These are phyloP conservation scores for Apodemus sylvaticus DNA, from an alignment of 2,113 vertebrate species.

Conservation along the genomic window DNA sequence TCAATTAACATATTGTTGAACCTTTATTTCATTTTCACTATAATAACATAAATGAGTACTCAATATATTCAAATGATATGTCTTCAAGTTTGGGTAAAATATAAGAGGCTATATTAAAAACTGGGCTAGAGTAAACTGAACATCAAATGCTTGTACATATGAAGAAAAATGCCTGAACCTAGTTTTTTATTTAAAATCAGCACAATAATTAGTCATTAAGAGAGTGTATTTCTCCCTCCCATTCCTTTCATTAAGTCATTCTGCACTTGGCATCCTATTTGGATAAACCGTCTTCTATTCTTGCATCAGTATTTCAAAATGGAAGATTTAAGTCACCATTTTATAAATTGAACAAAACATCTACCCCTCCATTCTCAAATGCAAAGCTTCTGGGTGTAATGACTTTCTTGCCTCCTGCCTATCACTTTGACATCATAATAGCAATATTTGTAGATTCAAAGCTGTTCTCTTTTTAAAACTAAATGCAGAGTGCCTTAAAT, in stretches of 20 bases:
- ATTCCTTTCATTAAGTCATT: constrained; percentile 36
- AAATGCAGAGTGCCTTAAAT: constrained; percentile 42
- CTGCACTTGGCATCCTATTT: not conserved
- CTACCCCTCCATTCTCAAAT: constrained; percentile 27
- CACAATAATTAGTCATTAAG: not conserved
- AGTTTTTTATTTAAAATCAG: constrained; percentile 41
- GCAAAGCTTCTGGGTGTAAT: not conserved
- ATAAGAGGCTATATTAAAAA: not conserved
- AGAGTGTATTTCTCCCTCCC: not conserved
- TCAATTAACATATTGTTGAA: constrained; percentile 40
- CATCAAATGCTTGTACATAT: not conserved
- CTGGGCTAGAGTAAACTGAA: not conserved
- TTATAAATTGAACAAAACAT: constrained; percentile 40
- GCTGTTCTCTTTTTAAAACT: constrained; percentile 47
- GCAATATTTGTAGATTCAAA: constrained; percentile 57
- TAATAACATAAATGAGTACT: constrained; percentile 43
- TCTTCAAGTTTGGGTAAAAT: constrained; percentile 12
- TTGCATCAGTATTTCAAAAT: not conserved
- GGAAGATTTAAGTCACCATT: constrained; percentile 42
- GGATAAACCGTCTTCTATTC: not conserved
- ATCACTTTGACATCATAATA: constrained; percentile 57
- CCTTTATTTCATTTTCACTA: constrained; percentile 28
- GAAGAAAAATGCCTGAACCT: not conserved
- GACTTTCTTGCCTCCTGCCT: not conserved
- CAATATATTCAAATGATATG: not conserved